These are phyloP conservation scores for Eurystomus glaucurus DNA, from an alignment of 2,797 vertebrate species.

Conservation along the genomic window DNA sequence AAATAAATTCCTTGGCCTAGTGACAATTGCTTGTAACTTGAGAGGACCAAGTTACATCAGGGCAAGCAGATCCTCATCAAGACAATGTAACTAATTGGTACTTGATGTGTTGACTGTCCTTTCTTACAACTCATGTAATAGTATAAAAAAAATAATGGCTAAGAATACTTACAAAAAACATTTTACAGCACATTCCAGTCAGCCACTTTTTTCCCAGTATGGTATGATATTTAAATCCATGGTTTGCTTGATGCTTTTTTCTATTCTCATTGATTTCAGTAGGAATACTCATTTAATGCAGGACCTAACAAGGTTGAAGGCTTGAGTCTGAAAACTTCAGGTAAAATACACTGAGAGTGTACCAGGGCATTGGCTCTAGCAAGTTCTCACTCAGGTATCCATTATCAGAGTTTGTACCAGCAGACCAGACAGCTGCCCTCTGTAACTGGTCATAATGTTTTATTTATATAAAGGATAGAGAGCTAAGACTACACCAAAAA, in stretches of 20 bases:
- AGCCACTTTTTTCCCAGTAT: neutral
- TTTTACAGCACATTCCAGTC: neutral
- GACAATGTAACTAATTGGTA: neutral
- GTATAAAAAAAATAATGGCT: neutral
- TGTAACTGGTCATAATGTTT: accelerated
- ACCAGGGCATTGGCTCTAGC: neutral
- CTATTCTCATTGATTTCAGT: neutral
- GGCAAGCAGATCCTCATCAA: neutral
- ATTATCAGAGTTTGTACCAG: neutral
- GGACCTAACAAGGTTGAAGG: neutral
- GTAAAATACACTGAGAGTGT: neutral
- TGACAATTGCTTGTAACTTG: neutral
- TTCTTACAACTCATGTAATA: neutral
- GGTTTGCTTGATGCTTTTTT: neutral
- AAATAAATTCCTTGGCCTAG: neutral
- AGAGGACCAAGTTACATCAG: neutral
- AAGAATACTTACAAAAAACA: neutral
- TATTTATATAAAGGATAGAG: neutral
- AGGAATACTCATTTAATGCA: neutral
- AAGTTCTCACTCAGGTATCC: neutral
- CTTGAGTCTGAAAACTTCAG: neutral
- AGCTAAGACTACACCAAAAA: neutral
- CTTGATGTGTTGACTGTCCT: neutral
- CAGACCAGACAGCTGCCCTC: neutral
- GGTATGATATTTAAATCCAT: neutral